Conservation (phyloP, 1,140 invertebrate genomes). For the Zaprionus camerounensis region DNA sequence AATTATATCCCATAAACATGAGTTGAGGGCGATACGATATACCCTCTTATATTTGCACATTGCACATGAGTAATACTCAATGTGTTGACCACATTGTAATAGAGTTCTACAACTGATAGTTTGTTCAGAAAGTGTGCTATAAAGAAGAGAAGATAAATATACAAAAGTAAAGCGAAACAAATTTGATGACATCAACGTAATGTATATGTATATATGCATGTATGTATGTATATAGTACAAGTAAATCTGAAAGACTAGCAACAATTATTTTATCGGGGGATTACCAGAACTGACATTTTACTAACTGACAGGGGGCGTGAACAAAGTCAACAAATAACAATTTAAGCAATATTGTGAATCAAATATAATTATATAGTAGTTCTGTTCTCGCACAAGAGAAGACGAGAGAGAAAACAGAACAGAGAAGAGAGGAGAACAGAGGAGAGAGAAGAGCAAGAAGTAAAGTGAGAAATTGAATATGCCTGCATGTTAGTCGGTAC, state of each 20-base stretch:
- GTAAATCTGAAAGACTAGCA: background rate
- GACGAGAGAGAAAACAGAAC: background rate
- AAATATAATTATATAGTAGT: conserved; percentile 47
- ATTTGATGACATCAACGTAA: background rate
- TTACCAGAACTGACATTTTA: conserved; percentile 2
- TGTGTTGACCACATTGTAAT: background rate
- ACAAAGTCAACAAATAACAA: conserved; percentile 45
- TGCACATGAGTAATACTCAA: background rate
- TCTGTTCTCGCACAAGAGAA: conserved; percentile 13
- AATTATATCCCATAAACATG: background rate
- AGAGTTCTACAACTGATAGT: background rate
- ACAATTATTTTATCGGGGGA: conserved; percentile 7
- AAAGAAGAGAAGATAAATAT: background rate
- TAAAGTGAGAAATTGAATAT: conserved; percentile 46
- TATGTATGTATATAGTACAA: background rate
- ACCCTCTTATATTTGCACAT: background rate
- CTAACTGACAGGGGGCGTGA: conserved; percentile 6
- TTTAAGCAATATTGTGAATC: conserved; percentile 42
- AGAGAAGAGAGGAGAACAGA: conserved; percentile 2
- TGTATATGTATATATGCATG: background rate
- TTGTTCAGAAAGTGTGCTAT: background rate
- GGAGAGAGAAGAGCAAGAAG: conserved; percentile 6
- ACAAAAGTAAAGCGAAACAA: background rate
- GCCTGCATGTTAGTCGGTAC: conserved; percentile 38
- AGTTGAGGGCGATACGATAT: background rate